These are phyloP conservation scores for Emmelina monodactyla DNA, from an alignment of 2,888 invertebrate species.

Conservation along the genomic window DNA sequence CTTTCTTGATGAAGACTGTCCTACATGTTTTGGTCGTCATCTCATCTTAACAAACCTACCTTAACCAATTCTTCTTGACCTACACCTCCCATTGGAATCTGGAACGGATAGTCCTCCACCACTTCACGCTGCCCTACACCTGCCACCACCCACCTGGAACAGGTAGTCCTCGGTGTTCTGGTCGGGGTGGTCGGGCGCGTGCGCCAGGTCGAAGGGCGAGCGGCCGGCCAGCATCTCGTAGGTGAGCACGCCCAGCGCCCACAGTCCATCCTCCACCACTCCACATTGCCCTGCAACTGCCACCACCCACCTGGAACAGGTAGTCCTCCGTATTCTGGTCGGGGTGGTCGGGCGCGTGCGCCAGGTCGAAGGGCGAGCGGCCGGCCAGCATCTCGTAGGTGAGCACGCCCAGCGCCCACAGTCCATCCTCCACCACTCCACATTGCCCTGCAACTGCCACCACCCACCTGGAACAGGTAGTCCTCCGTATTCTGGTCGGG, in stretches of 20 bases:
- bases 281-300: too few species aligned
- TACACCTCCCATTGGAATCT: too few species aligned
- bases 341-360: conserved; percentile 95
- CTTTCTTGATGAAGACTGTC: too few species aligned
- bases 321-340: conserved; percentile 99
- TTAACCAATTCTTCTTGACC: too few species aligned
- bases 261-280: too few species aligned
- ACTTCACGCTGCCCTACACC: too few species aligned
- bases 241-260: conserved; percentile 95
- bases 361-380: conserved; percentile 97
- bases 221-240: conserved; percentile 99
- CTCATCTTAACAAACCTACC: too few species aligned
- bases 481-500: conserved; percentile 99
- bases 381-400: conserved; percentile 99
- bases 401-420: conserved; percentile 97
- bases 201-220: conserved; percentile 98
- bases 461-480: conserved; percentile 88
- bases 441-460: too few species aligned
- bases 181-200: conserved; percentile 96
- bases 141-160: conserved; percentile 85
- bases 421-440: too few species aligned
- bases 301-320: conserved; percentile 86
- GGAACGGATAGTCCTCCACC: too few species aligned
- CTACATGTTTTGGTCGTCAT: too few species aligned
- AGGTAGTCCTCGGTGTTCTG: conserved; percentile 99